Conservation (phyloP, 2,797 vertebrate species). For the Bradypodion pumilum region DNA sequence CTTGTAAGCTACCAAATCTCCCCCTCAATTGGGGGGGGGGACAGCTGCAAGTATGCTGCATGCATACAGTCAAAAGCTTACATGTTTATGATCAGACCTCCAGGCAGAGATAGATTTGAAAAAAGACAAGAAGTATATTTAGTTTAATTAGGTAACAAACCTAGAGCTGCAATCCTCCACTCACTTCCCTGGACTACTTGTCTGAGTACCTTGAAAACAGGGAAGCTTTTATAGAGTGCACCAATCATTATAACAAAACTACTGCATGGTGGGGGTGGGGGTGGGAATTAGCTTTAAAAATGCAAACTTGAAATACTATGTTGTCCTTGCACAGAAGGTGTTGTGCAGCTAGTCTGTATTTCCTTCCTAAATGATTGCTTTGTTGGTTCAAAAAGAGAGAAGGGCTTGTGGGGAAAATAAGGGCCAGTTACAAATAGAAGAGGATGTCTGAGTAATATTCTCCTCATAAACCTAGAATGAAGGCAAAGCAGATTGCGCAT, state of each 20-base stretch:
- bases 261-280: no score
- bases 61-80: not conserved
- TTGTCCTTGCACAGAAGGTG: not conserved
- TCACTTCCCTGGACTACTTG: not conserved
- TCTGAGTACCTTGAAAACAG: no score
- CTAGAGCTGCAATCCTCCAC: not conserved
- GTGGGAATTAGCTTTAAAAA: not conserved
- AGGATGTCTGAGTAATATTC: not conserved
- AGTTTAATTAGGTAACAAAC: not conserved
- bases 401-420: not conserved
- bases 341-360: not conserved
- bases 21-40: not conserved
- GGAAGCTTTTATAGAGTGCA: no score
- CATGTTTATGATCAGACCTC: not conserved
- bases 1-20: constrained; percentile 1
- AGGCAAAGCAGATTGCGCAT: not conserved
- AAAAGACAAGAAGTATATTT: not conserved
- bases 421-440: not conserved
- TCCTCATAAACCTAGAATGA: not conserved
- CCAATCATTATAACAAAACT: no score
- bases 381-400: not conserved
- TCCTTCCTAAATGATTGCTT: not conserved
- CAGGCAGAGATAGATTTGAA: not conserved
- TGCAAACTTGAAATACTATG: not conserved
- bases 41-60: not conserved